These are phyloP conservation scores for Python bivittatus DNA, from an alignment of 2,113 vertebrate genomes.

Conservation along the genomic window DNA sequence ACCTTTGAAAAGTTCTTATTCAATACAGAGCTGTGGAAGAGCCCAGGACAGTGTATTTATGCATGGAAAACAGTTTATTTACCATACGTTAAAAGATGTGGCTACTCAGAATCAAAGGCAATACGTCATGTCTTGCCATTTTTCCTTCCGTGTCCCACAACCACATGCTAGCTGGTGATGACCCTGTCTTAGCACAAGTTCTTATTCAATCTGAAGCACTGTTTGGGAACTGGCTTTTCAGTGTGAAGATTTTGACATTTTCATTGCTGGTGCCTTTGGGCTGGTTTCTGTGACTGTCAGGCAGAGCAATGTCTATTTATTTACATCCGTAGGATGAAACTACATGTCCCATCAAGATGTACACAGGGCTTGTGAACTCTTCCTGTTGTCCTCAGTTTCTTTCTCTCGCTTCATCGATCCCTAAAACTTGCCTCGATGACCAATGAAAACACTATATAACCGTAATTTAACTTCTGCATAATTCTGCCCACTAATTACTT, in stretches of 20 bases:
- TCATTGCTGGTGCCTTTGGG: not conserved
- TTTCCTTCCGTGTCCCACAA: not conserved
- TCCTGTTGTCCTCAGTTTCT: not conserved
- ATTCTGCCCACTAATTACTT: not conserved
- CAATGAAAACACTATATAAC: not conserved
- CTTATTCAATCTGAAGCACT: not conserved
- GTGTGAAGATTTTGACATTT: conserved; percentile 17
- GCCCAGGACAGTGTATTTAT: no score
- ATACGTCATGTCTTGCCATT: not conserved
- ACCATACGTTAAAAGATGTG: not conserved
- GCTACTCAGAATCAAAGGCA: not conserved
- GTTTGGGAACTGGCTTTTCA: not conserved
- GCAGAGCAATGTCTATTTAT: not conserved
- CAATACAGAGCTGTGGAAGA: no score
- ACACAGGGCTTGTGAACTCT: not conserved
- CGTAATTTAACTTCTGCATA: not conserved
- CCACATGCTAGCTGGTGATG: not conserved
- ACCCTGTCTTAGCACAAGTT: not conserved
- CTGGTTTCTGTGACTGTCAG: not conserved
- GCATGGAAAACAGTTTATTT: not conserved
- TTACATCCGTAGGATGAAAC: not conserved
- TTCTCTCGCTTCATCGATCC: not conserved
- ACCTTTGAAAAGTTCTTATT: not conserved
- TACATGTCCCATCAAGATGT: not conserved
- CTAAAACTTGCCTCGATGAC: not conserved